Conservation (phyloP, 2,888 invertebrate species). For the Tyria jacobaeae region DNA sequence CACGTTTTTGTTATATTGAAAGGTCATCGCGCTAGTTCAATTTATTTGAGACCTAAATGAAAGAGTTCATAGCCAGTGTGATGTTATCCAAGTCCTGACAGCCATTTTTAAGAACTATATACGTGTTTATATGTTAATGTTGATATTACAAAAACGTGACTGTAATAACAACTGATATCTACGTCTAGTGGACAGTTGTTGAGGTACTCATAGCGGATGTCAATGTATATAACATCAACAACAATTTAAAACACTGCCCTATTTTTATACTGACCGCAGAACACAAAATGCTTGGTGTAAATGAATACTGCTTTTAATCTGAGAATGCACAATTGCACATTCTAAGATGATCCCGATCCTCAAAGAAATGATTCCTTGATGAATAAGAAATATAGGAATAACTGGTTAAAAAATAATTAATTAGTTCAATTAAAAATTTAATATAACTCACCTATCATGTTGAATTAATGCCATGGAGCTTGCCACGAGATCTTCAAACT, state of each 20-base stretch:
- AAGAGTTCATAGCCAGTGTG: neutral
- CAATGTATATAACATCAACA: neutral
- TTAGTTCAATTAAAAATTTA: no score
- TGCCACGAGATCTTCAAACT: slow-evolving; percentile 87
- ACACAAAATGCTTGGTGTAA: neutral
- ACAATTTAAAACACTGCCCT: neutral
- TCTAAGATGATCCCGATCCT: no score
- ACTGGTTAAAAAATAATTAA: no score
- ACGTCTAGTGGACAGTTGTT: neutral
- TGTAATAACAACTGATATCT: neutral
- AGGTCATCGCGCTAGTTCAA: slow-evolving; percentile 7
- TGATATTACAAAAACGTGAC: neutral
- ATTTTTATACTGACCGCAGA: neutral
- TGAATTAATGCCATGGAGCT: slow-evolving; percentile 91
- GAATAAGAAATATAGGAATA: no score
- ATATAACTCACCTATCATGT: slow-evolving; percentile 86
- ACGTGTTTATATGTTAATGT: neutral
- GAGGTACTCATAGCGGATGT: neutral
- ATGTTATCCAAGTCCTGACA: neutral
- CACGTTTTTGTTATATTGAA: neutral
- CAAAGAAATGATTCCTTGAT: no score
- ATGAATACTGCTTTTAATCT: no score
- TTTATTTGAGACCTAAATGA: neutral
- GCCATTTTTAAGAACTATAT: neutral
- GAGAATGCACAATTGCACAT: no score